Conservation (phyloP, 2,888 invertebrate species). For the Disparrhopalites patrizii region DNA sequence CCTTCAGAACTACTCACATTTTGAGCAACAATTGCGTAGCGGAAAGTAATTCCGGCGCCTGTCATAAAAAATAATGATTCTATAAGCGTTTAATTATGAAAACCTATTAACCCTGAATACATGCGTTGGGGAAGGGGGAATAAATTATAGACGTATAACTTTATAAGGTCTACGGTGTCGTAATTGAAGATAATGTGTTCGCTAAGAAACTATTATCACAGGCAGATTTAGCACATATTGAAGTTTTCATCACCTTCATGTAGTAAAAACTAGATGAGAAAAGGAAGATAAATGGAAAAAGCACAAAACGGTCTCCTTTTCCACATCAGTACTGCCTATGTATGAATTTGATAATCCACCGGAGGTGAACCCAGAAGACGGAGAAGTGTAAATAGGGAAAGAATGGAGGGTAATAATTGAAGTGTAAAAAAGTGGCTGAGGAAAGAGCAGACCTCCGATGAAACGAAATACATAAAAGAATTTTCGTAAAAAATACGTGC, state of each 20-base stretch:
- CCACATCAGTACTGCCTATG: too few species aligned
- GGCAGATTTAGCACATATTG: constrained; percentile 38
- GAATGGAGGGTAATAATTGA: constrained; percentile 4
- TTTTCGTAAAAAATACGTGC: too few species aligned
- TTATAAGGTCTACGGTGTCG: constrained; percentile 18
- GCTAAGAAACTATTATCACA: constrained; percentile 35
- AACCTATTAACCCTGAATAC: constrained; percentile 17
- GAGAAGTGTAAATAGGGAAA: too few species aligned
- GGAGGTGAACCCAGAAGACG: too few species aligned
- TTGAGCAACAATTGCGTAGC: not conserved
- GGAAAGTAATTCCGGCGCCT: not conserved
- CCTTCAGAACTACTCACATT: too few species aligned
- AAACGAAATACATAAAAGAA: too few species aligned
- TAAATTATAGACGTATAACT: constrained; percentile 21
- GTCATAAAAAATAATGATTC: constrained; percentile 12
- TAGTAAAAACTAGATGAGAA: too few species aligned
- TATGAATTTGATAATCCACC: too few species aligned
- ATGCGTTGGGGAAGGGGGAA: constrained; percentile 4
- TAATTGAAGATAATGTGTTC: constrained; percentile 44
- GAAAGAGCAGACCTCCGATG: too few species aligned
- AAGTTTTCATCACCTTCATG: constrained; percentile 33
- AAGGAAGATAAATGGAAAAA: too few species aligned
- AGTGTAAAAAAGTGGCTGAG: not conserved
- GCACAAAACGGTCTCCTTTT: too few species aligned
- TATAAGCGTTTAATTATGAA: constrained; percentile 21